Percentiles rank a stretch among this genome's conserved stretches.
phyloP scores from a whole-genome alignment of 2,888 invertebrate species.

The Nowickia ferox region DNA sequence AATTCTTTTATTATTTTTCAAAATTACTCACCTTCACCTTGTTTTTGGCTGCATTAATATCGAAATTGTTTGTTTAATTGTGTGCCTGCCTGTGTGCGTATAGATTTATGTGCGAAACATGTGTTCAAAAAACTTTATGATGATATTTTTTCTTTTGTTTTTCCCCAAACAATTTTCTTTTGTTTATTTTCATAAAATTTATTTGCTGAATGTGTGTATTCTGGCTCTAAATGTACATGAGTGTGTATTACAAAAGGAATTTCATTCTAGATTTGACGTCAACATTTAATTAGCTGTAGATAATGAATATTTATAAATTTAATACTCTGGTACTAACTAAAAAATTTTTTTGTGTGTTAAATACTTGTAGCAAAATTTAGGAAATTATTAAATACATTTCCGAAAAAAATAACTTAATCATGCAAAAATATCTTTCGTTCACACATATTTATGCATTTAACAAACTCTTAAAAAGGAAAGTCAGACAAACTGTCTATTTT shows the following conservation, averaged over 20 bases:
- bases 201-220: constrained; percentile 14
- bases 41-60: constrained; percentile 43
- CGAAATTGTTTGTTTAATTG: not conserved
- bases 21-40: constrained; percentile 70
- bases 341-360: not conserved
- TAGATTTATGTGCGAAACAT: constrained; percentile 46
- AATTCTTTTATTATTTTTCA: constrained; percentile 46
- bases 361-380: constrained; percentile 2
- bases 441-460: not conserved
- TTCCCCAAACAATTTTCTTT: not conserved
- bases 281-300: constrained; percentile 52
- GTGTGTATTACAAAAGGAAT: constrained; percentile 43
- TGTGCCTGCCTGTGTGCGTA: not conserved
- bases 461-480: not conserved
- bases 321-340: constrained; percentile 19
- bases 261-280: constrained; percentile 56
- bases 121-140: constrained; percentile 41
- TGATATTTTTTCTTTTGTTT: not conserved
- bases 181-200: constrained; percentile 53
- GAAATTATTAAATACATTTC: not conserved
- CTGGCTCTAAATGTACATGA: not conserved
- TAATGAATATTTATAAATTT: constrained; percentile 49
- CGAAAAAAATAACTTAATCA: not conserved
- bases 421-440: not conserved
- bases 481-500: not conserved